These are phyloP conservation scores for Seriola quinqueradiata DNA, from an alignment of 2,113 vertebrate species.

Conservation along the genomic window DNA sequence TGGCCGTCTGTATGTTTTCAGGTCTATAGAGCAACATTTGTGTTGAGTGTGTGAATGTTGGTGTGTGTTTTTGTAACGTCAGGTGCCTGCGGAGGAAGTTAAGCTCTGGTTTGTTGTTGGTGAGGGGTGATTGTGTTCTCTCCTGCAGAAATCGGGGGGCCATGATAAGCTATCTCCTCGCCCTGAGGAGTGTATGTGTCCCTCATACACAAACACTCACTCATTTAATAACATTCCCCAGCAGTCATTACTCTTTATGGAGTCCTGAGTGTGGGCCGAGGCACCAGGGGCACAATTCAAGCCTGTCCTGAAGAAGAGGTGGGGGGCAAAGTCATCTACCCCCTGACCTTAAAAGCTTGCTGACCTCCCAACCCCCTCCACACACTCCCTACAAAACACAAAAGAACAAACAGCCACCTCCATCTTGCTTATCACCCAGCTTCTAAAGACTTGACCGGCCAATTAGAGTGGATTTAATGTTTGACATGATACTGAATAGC, in stretches of 20 bases:
- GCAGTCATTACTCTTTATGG: slow-evolving; percentile 50
- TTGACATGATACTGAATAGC: slow-evolving; percentile 70
- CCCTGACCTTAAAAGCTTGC: slow-evolving; percentile 65
- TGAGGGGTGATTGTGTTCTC: slow-evolving; percentile 43
- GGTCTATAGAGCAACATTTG: slow-evolving; percentile 7
- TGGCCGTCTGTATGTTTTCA: slow-evolving; percentile 45
- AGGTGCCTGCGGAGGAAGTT: slow-evolving; percentile 19
- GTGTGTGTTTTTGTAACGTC: background rate
- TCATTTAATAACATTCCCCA: slow-evolving; percentile 57
- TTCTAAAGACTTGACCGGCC: slow-evolving; percentile 60
- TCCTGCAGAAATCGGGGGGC: slow-evolving; percentile 3
- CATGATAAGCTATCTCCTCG: slow-evolving; percentile 28
- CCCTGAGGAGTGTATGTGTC: slow-evolving; percentile 20
- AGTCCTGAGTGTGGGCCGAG: slow-evolving; percentile 27
- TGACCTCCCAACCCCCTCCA: slow-evolving; percentile 61
- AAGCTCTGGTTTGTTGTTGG: slow-evolving; percentile 57
- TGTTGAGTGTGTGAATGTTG: slow-evolving; percentile 1
- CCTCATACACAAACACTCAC: slow-evolving; percentile 25
- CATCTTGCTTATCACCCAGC: slow-evolving; percentile 58
- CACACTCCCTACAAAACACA: slow-evolving; percentile 64
- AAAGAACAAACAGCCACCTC: slow-evolving; percentile 67
- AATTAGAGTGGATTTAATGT: slow-evolving; percentile 76
- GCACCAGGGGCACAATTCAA: slow-evolving; percentile 36
- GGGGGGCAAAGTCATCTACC: slow-evolving; percentile 53
- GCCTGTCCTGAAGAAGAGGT: slow-evolving; percentile 37